Base-by-base conservation (phyloP, 2,113 vertebrate species). In the Indicator maculatus region DNA sequence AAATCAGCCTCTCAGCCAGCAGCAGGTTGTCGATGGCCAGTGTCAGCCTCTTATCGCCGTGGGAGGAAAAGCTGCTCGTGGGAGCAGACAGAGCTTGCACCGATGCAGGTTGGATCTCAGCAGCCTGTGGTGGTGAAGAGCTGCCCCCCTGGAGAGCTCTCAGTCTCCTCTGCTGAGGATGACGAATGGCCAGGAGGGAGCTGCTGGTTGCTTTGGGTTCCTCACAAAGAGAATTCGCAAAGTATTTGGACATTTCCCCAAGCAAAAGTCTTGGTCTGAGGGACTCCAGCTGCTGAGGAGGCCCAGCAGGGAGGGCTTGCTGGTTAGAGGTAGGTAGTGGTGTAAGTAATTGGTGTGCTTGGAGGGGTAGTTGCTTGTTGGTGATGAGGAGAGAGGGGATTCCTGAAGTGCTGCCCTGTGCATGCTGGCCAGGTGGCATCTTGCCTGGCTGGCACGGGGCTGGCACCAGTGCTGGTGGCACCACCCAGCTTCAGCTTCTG, bases 161-260 rank as follows among this genome's bases (percentile, higher is more conserved):
- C 14, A 56, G 38, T 56, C 84, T 36, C 81, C 91, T 3, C 10
- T 74, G 3, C 61, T 18, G 0, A 16, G 95, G 90, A 98, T 98
- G 98, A 83, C 89, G 1, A 97, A 97, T 5, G 95, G 81, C 59
- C 91, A 88, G 77, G 93, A 20, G 10, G 95, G 65, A 67, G 97
- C 93, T 12, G 93, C 97, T 2, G 83, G 98, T 71, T 99, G 99
- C 95, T 99, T 99, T 10, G 98, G 98, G 30, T 97, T 98, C 0
- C 88, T 99, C 36, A 97, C 98, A 1, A 97, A 98, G 79, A 97
- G 98, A 83, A 97, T 99, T 83, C 98, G 98, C 38, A 97, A 98
- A 79, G 94, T 99, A 86, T 98, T 99, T 87, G 93, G 98, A 77
- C 98, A 98, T 88, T 98, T 99, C 58, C 98, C 98, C 44, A 98